Conservation (phyloP, 2,113 vertebrate genomes). For the Rissa tridactyla region DNA sequence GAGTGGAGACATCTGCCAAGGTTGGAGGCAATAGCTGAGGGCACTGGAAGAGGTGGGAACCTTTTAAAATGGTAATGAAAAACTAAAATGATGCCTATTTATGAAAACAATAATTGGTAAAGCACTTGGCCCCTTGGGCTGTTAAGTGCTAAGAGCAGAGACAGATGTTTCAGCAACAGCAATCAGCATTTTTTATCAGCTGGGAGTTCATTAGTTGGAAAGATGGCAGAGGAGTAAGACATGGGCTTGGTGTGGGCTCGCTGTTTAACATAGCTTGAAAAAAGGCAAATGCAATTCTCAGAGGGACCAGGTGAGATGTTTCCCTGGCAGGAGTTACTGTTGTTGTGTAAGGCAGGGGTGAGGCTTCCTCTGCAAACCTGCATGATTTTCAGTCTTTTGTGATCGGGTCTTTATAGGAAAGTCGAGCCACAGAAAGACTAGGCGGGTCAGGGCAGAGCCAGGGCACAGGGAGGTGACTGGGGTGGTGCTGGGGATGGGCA, state of each 20-base stretch:
- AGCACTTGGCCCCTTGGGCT: background rate
- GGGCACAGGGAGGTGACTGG: background rate
- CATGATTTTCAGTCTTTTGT: background rate
- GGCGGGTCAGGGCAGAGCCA: background rate
- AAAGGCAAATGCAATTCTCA: background rate
- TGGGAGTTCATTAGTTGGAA: constrained; percentile 21
- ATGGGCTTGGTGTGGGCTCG: background rate
- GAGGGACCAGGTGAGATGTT: background rate
- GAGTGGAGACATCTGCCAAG: background rate
- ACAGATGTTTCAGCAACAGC: background rate
- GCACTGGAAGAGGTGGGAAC: background rate
- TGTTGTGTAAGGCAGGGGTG: background rate
- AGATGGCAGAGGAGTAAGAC: background rate
- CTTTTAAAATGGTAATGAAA: constrained; percentile 17
- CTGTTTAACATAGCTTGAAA: background rate
- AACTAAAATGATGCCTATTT: background rate
- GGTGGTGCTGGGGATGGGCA: background rate
- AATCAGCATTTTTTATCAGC: background rate
- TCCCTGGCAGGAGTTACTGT: background rate
- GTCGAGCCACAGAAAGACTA: background rate
- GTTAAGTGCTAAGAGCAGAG: background rate
- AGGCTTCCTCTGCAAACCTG: background rate
- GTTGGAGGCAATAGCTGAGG: background rate
- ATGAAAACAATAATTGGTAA: background rate
- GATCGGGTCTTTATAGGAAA: background rate